Evolutionary conservation across 2,113 vertebrate species (phyloP).

Genomic region (Octodon degus): DNA sequence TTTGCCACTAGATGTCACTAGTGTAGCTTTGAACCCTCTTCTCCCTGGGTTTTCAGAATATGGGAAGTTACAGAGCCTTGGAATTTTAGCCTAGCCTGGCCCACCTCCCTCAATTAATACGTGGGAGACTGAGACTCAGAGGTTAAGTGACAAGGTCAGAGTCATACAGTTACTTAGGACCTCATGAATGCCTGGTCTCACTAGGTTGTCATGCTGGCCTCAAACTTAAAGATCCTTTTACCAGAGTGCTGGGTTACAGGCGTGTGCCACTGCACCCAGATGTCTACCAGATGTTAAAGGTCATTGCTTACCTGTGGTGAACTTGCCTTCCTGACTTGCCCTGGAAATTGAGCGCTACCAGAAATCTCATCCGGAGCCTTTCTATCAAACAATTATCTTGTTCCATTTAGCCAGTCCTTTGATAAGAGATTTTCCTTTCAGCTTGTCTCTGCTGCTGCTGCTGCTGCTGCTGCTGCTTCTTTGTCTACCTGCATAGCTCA

Average conservation of each 20-base stretch:
- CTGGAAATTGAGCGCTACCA: background rate
- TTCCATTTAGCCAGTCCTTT: background rate
- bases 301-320: too few species aligned
- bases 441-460: background rate
- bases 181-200: background rate
- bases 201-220: too few species aligned
- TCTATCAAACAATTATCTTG: background rate
- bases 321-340: background rate
- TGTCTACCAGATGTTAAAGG: background rate
- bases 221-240: background rate
- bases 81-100: background rate
- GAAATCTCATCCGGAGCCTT: background rate
- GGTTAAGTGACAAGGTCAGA: background rate
- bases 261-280: background rate
- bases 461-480: background rate
- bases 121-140: background rate
- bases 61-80: background rate
- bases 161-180: background rate
- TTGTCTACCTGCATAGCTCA: background rate
- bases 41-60: slow-evolving; percentile 1
- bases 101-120: background rate
- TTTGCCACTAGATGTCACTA: slow-evolving; percentile 71
- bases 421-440: background rate
- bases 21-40: slow-evolving; percentile 55
- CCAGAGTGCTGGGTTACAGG: background rate